A percentile compares a stretch with the other conserved stretches of the same genome.
phyloP scores from a whole-genome alignment of 1,140 invertebrate species.

The Myzus persicae region DNA sequence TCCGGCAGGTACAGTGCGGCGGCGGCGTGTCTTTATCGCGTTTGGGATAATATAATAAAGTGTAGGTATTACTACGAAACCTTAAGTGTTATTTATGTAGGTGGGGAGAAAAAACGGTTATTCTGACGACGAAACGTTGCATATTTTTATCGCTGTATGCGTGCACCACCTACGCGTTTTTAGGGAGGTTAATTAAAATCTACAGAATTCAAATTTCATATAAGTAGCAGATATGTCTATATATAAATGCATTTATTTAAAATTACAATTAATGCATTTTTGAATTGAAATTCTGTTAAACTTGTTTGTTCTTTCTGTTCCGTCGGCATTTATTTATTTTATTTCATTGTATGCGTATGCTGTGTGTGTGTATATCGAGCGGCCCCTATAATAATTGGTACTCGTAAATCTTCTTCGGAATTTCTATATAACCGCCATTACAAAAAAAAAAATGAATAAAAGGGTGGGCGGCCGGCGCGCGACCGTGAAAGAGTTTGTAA shows the following conservation, averaged over 20 bases:
- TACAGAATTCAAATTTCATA: not conserved
- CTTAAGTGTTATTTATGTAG: not conserved
- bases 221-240: not conserved
- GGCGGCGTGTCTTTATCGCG: constrained; percentile 9
- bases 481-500: not conserved
- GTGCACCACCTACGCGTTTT: not conserved
- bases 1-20: not conserved
- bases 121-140: not conserved
- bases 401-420: constrained; percentile 56
- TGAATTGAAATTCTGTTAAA: not conserved
- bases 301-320: constrained; percentile 49
- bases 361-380: not conserved
- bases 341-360: constrained; percentile 17
- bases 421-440: not conserved
- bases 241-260: not conserved
- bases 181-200: not conserved
- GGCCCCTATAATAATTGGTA: constrained; percentile 50
- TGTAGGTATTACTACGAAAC: constrained; percentile 13
- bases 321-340: not conserved
- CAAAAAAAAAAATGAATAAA: constrained; percentile 30
- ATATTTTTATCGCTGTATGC: not conserved
- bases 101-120: constrained; percentile 42
- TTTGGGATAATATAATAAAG: constrained; percentile 19
- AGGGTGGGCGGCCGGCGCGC: not conserved
- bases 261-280: not conserved